Conservation (phyloP, 2,888 invertebrate genomes). For the Orthosia incerta region DNA sequence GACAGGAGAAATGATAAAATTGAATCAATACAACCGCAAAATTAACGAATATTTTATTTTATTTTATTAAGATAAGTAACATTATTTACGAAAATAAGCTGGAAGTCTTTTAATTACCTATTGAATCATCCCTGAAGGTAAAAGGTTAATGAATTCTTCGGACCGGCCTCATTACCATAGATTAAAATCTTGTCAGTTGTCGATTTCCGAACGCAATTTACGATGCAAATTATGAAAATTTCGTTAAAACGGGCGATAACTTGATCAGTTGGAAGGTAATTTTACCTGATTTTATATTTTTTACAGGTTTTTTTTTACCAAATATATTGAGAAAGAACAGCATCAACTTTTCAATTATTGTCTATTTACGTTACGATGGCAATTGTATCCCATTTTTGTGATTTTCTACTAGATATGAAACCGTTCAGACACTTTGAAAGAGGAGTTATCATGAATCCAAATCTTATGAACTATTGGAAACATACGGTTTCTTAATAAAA, state of each 20-base stretch:
- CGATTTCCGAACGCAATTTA: constrained; percentile 55
- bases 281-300: neutral
- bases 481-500: too few relatives aligned
- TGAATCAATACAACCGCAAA: neutral
- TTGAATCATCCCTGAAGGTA: constrained; percentile 44
- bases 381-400: too few relatives aligned
- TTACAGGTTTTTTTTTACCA: neutral
- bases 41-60: neutral
- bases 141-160: constrained; percentile 47
- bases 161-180: constrained; percentile 54
- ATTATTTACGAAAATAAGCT: constrained; percentile 11
- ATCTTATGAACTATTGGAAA: too few relatives aligned
- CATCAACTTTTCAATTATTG: too few relatives aligned
- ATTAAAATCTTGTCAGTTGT: constrained; percentile 56
- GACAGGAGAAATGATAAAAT: neutral
- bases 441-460: too few relatives aligned
- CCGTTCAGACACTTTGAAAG: too few relatives aligned
- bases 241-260: constrained; percentile 4
- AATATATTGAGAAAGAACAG: too few relatives aligned
- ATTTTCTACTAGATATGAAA: too few relatives aligned
- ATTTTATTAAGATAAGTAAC: constrained; percentile 15
- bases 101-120: constrained; percentile 27
- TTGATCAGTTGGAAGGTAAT: constrained; percentile 7
- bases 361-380: too few relatives aligned
- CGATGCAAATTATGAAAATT: constrained; percentile 59